Percentiles rank a stretch among this genome's conserved stretches.
phyloP scores from a whole-genome alignment of 2,888 invertebrate species.

The Seladonia tumulorum region DNA sequence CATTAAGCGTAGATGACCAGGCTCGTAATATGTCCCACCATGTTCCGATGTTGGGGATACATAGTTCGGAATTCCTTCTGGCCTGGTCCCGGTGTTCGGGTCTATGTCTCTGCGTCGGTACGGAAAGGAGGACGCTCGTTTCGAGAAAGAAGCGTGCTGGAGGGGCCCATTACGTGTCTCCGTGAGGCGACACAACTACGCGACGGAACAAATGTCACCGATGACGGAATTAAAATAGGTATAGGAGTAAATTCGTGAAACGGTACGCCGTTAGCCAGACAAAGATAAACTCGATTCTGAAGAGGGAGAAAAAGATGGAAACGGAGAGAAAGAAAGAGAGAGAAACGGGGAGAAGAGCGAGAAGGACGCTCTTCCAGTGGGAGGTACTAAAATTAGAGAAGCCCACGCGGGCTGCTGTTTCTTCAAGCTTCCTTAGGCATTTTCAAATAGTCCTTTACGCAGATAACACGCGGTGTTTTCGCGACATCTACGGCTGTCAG shows the following conservation, averaged over 20 bases:
- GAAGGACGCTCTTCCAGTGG: slow-evolving; percentile 70
- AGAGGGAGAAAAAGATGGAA: slow-evolving; percentile 3
- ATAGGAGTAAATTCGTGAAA: slow-evolving; percentile 60
- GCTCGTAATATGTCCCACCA: background rate
- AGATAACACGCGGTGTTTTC: slow-evolving; percentile 69
- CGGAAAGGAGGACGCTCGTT: background rate
- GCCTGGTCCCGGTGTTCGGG: background rate
- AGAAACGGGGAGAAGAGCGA: slow-evolving; percentile 23
- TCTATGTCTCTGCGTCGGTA: background rate
- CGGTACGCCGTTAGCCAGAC: slow-evolving; percentile 23
- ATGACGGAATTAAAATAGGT: slow-evolving; percentile 75
- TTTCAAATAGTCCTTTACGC: slow-evolving; percentile 75
- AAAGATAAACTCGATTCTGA: background rate
- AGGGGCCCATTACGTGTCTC: slow-evolving; percentile 7
- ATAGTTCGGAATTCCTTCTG: slow-evolving; percentile 11
- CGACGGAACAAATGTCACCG: slow-evolving; percentile 56
- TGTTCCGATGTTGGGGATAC: background rate
- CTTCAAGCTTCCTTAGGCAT: slow-evolving; percentile 69
- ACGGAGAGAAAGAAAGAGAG: slow-evolving; percentile 28
- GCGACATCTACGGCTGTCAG: slow-evolving; percentile 54
- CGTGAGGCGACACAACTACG: slow-evolving; percentile 41
- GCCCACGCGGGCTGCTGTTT: slow-evolving; percentile 67
- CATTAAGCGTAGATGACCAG: background rate
- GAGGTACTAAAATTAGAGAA: slow-evolving; percentile 80
- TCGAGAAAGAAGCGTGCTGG: slow-evolving; percentile 1